Evolutionary conservation across 2,113 vertebrate genomes (phyloP), one percentile per base, ranked within the genome.

Genomic region (Ophiodon elongatus): DNA sequence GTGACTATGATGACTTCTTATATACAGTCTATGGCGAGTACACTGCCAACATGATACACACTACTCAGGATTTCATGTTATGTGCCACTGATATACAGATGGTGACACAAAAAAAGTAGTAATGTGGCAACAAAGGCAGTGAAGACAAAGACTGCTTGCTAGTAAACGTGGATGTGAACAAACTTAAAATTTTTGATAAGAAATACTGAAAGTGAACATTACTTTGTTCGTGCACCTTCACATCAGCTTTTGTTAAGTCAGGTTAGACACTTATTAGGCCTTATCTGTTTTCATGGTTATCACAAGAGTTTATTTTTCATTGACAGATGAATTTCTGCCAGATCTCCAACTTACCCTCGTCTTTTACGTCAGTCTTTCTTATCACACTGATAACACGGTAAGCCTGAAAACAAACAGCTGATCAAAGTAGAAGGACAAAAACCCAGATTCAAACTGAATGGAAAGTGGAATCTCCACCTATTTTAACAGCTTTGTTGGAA

Each of bases 401-500:
- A 1, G 0, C 10, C 41, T 68, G 52, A 37, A 73, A 68, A 75
- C 41, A 68, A 67, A 73, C 29, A 47, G n/a, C 35, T 47, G 47
- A 31, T 78, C 62, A 59, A 67, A 59, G 37, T 47, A 15, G 39
- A 67, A 66, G 57, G 5, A 31, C 5, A 56, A 45, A 59, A 73
- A 8, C 8, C 23, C 0, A 0, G 13, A 21, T 47, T 41, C 13
- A 37, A 47, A 47, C 6, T 15, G 31, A 13, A 6, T n/a, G 21
- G 23, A 73, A 74, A n/a, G 57, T 47, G 2, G 15, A 35, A 63
- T 35, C 10, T 33, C 21, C 9, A 15, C 73, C 60, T 27, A 15
- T 66, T 41, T 68, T 25, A 56, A 39, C n/a, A 54, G 62, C n/a
- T 39, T 29, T 67, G 64, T 67, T 67, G 63, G 29, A 43, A 31